These are phyloP conservation scores for Drosophila dunni DNA, from an alignment of 1,140 invertebrate species.

Conservation along the genomic window DNA sequence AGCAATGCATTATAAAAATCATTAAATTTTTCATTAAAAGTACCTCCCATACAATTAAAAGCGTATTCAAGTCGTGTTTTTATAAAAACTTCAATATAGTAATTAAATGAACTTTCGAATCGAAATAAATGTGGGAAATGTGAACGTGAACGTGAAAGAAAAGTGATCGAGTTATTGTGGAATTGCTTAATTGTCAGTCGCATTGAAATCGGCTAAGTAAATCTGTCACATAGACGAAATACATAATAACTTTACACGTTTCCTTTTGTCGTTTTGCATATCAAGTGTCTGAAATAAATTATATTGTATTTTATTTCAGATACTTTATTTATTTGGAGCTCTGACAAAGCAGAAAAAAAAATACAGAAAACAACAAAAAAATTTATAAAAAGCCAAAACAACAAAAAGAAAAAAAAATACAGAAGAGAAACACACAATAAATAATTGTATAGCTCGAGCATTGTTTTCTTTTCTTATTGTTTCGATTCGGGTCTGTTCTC, in stretches of 20 bases:
- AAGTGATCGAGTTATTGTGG: constrained; percentile 28
- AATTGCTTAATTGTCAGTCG: constrained; percentile 19
- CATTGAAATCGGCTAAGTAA: constrained; percentile 19
- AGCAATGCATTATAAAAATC: not conserved
- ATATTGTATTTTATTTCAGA: constrained; percentile 13
- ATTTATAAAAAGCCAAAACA: not conserved
- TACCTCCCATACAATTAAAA: not conserved
- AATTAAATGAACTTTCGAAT: constrained; percentile 14
- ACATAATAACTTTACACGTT: constrained; percentile 5
- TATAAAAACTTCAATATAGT: not conserved
- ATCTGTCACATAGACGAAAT: constrained; percentile 34
- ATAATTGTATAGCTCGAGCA: constrained; percentile 40
- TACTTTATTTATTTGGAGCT: constrained; percentile 25
- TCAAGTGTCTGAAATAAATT: constrained; percentile 50
- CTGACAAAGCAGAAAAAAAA: constrained; percentile 14
- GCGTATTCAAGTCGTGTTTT: not conserved
- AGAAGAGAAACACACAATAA: constrained; percentile 33
- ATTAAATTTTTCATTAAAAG: not conserved
- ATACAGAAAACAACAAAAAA: constrained; percentile 1
- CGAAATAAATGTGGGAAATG: constrained; percentile 12
- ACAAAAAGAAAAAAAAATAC: constrained; percentile 2
- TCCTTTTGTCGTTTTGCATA: constrained; percentile 45
- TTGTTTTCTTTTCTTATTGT: constrained; percentile 45
- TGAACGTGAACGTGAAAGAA: constrained; percentile 11
- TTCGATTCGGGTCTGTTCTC: constrained; percentile 18